phyloP scores from a whole-genome alignment of 2,888 invertebrate genomes.

The Eristalinus sepulchralis region DNA sequence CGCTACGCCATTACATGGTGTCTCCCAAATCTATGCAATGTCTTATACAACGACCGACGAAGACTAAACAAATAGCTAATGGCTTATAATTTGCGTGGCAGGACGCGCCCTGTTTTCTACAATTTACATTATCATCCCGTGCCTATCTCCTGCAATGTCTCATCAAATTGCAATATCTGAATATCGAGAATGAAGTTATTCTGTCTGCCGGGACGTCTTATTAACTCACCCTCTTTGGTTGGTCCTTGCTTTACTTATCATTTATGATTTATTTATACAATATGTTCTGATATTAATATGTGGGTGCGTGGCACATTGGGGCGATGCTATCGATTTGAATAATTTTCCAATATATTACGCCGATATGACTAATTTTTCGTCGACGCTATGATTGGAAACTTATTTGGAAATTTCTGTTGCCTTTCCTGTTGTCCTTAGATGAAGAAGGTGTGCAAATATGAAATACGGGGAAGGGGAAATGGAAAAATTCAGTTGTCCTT shows the following conservation, averaged over 20 bases:
- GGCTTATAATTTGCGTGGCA: constrained; percentile 57
- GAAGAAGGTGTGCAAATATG: not conserved
- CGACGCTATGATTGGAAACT: constrained; percentile 67
- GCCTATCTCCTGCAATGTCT: constrained; percentile 57
- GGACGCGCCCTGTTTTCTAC: not conserved
- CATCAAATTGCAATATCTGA: constrained; percentile 71
- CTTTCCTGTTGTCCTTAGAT: not conserved
- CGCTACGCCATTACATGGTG: not conserved
- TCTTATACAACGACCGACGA: not conserved
- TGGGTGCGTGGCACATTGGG: constrained; percentile 62
- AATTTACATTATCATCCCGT: constrained; percentile 57
- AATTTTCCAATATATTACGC: constrained; percentile 70
- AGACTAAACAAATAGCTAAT: constrained; percentile 50
- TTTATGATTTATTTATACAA: constrained; percentile 78
- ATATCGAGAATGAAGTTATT: constrained; percentile 66
- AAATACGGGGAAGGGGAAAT: not conserved
- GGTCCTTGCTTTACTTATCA: constrained; percentile 73
- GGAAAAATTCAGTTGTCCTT: too few relatives aligned
- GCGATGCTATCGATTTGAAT: constrained; percentile 67
- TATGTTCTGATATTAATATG: constrained; percentile 75
- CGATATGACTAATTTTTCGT: constrained; percentile 67
- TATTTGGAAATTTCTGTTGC: constrained; percentile 32
- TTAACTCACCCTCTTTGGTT: constrained; percentile 60
- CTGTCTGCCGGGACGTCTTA: constrained; percentile 66
- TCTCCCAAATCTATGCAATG: not conserved